Base-by-base conservation (phyloP, 2,888 invertebrate species). In the Hypercompe scribonia region DNA sequence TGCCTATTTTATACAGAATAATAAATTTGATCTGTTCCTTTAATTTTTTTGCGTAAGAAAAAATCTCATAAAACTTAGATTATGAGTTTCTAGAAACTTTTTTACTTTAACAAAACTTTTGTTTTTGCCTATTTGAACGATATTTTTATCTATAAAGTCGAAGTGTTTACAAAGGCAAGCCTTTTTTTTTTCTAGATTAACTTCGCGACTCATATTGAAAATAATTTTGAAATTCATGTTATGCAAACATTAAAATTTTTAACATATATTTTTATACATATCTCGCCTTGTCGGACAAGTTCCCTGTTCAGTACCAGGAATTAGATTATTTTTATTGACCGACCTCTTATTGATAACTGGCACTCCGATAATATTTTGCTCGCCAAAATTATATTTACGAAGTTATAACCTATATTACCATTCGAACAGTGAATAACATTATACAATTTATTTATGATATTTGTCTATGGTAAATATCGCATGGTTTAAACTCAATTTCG, bases 291-390 rank as follows among this genome's bases (percentile, higher is more conserved):
- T 70, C 70, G 34, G 50, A 34, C 46, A 64, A n/a, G 18, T 64
- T 70, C 18, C 70, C 46, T 34, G n/a, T 65, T 70, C 4, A 50
- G n/a, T 68, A 10, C 34, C 65, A 50, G 33, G 46, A 70, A 70
- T 64, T 64, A 24, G 70, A 34, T 64, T 50, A 28, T 46, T 42
- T 63, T 31, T 68, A 7, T 68, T 68, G 15, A 36, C 54, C 58
- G 58, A 28, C 36, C 36, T 68, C 54, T 54, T 34, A 68, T 58
- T 66, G 66, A 68, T 68, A 68, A 54, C 54, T 10, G 28, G 24
- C 28, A 36, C 36, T 68, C 18, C 18, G 68, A 68, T 68, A 54
- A 68, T n/a, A 33, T 68, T n/a, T 68, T 34, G 68, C 54, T 34
- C 7, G n/a, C 54, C 24, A 34, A 68, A 61, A 61, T 31, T 5